A percentile compares a stretch with the other conserved stretches of the same genome.
Conservation (phyloP, 2,888 invertebrate genomes). For the Mythimna impura region DNA sequence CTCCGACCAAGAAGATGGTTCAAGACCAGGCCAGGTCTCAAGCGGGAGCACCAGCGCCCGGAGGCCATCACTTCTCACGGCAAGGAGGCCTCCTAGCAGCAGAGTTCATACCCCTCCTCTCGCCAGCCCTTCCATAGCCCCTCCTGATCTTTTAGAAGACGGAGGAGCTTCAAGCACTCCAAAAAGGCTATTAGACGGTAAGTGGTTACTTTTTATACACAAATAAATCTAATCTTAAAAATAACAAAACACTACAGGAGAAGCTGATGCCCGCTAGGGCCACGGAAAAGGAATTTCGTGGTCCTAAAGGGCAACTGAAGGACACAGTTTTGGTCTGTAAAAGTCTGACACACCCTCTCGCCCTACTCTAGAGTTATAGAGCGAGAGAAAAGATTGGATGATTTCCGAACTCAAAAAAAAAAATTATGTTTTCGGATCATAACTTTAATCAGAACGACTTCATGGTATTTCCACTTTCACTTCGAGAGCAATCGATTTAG, state of each 20-base stretch:
- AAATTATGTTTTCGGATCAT: not conserved
- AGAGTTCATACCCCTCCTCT: slow-evolving; percentile 94
- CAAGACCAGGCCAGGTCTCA: slow-evolving; percentile 93
- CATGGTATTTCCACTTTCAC: not conserved
- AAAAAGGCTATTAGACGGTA: slow-evolving; percentile 92
- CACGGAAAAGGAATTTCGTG: too few species aligned
- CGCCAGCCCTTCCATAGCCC: slow-evolving; percentile 92
- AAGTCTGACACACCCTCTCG: too few species aligned
- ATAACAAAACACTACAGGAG: not conserved
- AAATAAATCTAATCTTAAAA: not conserved
- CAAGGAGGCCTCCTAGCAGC: slow-evolving; percentile 87
- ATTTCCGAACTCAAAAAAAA: too few species aligned
- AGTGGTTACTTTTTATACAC: slow-evolving; percentile 48
- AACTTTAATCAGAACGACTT: not conserved
- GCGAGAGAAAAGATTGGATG: too few species aligned
- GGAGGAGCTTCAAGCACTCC: slow-evolving; percentile 96
- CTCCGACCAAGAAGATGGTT: slow-evolving; percentile 94
- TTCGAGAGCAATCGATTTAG: too few species aligned
- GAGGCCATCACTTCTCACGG: slow-evolving; percentile 86
- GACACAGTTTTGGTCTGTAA: too few species aligned
- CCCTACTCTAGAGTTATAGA: too few species aligned
- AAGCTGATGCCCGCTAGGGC: too few species aligned
- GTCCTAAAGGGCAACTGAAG: too few species aligned
- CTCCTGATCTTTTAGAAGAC: slow-evolving; percentile 93
- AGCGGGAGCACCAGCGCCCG: slow-evolving; percentile 91